Evolutionary conservation across 2,888 invertebrate genomes (phyloP).

Genomic region (Drosophila paranaensis): DNA sequence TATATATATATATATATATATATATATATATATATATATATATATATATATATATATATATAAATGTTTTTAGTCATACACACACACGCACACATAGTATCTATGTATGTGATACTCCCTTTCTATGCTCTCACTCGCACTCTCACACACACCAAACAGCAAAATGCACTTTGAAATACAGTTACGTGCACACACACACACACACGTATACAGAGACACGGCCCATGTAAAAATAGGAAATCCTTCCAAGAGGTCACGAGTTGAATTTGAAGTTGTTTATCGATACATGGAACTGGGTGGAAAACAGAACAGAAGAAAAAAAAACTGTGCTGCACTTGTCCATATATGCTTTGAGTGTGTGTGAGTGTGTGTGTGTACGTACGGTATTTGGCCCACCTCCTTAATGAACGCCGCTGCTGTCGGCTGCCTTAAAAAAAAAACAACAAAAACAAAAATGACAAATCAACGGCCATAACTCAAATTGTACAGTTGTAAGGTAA

Average conservation of each 20-base stretch:
- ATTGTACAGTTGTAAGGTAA: conserved; percentile 60
- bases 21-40: too few species aligned
- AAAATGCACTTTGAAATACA: conserved; percentile 72
- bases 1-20: too few species aligned
- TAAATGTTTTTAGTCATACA: conserved; percentile 48
- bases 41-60: neutral
- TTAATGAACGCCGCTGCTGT: conserved; percentile 37
- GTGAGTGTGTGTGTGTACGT: conserved; percentile 6
- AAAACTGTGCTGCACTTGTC: conserved; percentile 48
- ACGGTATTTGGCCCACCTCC: conserved; percentile 42
- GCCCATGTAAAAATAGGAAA: conserved; percentile 72
- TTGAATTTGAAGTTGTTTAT: conserved; percentile 63
- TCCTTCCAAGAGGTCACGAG: conserved; percentile 75
- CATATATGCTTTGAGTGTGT: conserved; percentile 10
- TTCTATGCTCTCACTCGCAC: conserved; percentile 18
- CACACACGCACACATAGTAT: conserved; percentile 28
- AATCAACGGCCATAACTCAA: conserved; percentile 53
- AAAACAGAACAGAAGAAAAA: conserved; percentile 24
- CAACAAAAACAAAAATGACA: conserved; percentile 43
- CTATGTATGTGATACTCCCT: conserved; percentile 25
- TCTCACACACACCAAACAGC: conserved; percentile 40
- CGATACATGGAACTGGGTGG: conserved; percentile 43
- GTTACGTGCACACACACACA: conserved; percentile 59
- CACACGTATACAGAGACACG: conserved; percentile 18
- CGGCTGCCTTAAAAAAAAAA: conserved; percentile 22